Conservation (phyloP, 1,140 invertebrate species). For the Rhysida immarginata region DNA sequence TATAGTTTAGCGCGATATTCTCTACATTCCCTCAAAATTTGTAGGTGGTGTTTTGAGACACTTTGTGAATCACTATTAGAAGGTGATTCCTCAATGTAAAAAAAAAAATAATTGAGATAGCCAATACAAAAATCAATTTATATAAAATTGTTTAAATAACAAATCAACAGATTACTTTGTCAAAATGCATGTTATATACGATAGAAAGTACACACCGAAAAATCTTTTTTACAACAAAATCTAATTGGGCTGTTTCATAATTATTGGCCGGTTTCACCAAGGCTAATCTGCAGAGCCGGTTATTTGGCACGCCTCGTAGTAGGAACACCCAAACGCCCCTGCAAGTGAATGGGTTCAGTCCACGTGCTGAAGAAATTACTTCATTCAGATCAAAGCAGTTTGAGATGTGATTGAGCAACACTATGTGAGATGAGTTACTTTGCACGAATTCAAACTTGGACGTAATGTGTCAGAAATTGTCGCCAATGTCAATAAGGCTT, state of each 20-base stretch:
- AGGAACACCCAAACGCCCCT: neutral
- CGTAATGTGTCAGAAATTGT: neutral
- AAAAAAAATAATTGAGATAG: too few relatives aligned
- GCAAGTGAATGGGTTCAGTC: neutral
- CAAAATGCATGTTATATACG: too few relatives aligned
- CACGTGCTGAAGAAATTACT: neutral
- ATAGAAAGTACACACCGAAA: too few relatives aligned
- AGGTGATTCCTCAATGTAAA: too few relatives aligned
- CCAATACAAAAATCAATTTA: too few relatives aligned
- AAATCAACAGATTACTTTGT: too few relatives aligned
- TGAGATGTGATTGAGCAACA: neutral
- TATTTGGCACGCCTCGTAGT: neutral
- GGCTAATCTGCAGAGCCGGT: neutral
- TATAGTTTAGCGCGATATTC: too few relatives aligned
- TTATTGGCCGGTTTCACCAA: neutral
- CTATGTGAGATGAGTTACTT: neutral
- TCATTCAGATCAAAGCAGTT: neutral
- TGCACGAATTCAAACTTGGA: neutral
- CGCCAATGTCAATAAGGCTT: neutral
- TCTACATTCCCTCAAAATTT: too few relatives aligned
- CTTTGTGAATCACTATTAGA: too few relatives aligned
- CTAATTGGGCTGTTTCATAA: neutral
- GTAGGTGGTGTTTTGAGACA: too few relatives aligned
- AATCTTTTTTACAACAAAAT: too few relatives aligned
- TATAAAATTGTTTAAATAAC: too few relatives aligned